Conservation (phyloP, 2,113 vertebrate species). For the Falcunculus frontatus region DNA sequence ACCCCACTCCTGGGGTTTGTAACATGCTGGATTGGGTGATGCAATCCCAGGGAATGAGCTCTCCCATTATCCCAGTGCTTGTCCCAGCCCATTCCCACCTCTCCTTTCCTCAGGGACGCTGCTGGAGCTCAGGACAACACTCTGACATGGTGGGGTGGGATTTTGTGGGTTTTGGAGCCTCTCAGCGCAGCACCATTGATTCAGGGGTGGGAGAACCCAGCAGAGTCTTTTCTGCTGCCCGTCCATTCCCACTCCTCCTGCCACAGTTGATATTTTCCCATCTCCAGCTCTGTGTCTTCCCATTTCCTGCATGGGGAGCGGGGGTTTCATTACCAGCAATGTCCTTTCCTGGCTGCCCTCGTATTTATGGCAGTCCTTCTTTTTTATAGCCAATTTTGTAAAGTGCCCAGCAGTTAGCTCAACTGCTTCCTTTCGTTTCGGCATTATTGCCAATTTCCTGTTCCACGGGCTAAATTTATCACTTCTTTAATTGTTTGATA, state of each 20-base stretch:
- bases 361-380: slow-evolving; percentile 50
- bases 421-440: slow-evolving; percentile 50
- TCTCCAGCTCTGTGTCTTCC: neutral
- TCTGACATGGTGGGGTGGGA: rapidly evolving
- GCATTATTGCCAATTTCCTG: slow-evolving; percentile 59
- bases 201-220: neutral
- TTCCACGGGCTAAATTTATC: slow-evolving; percentile 45
- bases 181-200: neutral
- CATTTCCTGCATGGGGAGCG: neutral
- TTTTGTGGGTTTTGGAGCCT: neutral
- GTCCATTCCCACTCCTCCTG: neutral
- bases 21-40: neutral
- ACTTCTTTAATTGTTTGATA: slow-evolving; percentile 56
- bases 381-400: slow-evolving; percentile 55
- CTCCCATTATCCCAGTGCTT: neutral
- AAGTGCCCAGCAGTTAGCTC: slow-evolving; percentile 57
- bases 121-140: neutral
- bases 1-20: neutral
- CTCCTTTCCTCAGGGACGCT: neutral
- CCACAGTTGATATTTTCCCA: neutral
- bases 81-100: neutral
- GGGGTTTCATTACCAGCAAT: slow-evolving; percentile 38
- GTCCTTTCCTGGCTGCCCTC: slow-evolving; percentile 40
- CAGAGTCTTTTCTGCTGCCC: neutral
- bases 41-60: neutral